Base-by-base conservation (phyloP, 2,113 vertebrate species). In the Hydrolagus affinis region DNA sequence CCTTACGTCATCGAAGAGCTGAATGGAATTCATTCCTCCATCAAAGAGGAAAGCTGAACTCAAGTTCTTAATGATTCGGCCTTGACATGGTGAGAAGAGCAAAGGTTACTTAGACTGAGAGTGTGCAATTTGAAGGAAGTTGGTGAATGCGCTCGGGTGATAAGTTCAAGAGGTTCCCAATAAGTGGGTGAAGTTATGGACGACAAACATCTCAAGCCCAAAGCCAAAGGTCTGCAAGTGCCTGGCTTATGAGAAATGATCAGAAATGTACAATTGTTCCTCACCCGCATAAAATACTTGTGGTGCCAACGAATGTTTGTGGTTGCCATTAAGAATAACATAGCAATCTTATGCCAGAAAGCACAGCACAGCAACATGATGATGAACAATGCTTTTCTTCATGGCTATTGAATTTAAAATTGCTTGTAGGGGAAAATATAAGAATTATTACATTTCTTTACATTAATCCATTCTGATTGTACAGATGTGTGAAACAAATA, bases 401-500 rank as follows among this genome's bases (percentile, higher is more conserved):
- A 83, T 62, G 60, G 25, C 25, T 66, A 64, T 62, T 83, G 25
- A 11, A 9, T 15, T 83, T 62, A 66, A 83, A 83, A 66, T 66
- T 66, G 78, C 62, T 32, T 17, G 60, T 28, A 64, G 19, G 19
- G 44, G 60, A 66, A 83, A 28, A 75, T 23, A 64, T 83, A 66
- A 66, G 12, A 83, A 32, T 66, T 83, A 66, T 83, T 62, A 62
- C 60, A 30, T 64, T 80, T 25, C 56, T 78, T 66, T 64, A 66
- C 21, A 30, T 83, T 83, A n/a, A 66, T 83, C 62, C 12, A 25
- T 80, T 80, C 23, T 28, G 60, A 83, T 32, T 66, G 10, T 15
- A 64, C 30, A 25, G 59, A 6, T 28, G 23, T 19, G n/a, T 66
- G 25, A 83, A 66, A 83, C 66, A 83, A 83, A 66, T 83, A 30